Conservation (phyloP, 2,888 invertebrate genomes). For the Synanthedon vespiformis region DNA sequence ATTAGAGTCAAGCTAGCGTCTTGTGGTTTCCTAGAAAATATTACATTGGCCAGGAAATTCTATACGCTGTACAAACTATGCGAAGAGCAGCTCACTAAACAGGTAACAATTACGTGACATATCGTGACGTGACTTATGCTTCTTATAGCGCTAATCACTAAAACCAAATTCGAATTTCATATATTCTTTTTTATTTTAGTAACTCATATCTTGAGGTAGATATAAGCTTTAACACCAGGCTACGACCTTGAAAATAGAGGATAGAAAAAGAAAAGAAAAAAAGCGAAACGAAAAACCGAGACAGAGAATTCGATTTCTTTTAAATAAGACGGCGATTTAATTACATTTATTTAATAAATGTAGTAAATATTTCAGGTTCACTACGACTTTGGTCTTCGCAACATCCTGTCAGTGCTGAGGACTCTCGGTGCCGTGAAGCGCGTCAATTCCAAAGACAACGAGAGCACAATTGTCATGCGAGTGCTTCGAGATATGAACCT, state of each 20-base stretch:
- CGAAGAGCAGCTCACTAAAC: conserved; percentile 97
- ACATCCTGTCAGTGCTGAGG: conserved; percentile 93
- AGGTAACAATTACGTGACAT: conserved; percentile 60
- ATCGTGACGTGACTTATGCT: not conserved
- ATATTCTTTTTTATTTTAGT: too few species aligned
- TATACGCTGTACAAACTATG: conserved; percentile 96
- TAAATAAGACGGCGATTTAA: not conserved
- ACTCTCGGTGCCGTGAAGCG: conserved; percentile 94
- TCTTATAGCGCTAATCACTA: too few species aligned
- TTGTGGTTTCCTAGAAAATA: conserved; percentile 96
- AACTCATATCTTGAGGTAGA: too few species aligned
- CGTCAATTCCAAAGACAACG: conserved; percentile 90
- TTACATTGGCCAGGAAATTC: conserved; percentile 94
- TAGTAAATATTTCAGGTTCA: conserved; percentile 75
- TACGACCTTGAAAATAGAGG: too few species aligned
- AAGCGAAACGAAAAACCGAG: not conserved
- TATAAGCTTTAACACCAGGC: too few species aligned
- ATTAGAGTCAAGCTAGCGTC: conserved; percentile 96
- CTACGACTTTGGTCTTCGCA: conserved; percentile 95
- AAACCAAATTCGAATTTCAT: too few species aligned
- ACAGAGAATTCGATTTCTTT: not conserved
- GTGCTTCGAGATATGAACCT: conserved; percentile 98
- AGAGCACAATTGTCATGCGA: conserved; percentile 96
- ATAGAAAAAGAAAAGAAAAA: too few species aligned
- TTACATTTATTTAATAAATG: conserved; percentile 7